Base-by-base conservation (phyloP, 2,888 invertebrate species). In the Ormyrus nitidulus region DNA sequence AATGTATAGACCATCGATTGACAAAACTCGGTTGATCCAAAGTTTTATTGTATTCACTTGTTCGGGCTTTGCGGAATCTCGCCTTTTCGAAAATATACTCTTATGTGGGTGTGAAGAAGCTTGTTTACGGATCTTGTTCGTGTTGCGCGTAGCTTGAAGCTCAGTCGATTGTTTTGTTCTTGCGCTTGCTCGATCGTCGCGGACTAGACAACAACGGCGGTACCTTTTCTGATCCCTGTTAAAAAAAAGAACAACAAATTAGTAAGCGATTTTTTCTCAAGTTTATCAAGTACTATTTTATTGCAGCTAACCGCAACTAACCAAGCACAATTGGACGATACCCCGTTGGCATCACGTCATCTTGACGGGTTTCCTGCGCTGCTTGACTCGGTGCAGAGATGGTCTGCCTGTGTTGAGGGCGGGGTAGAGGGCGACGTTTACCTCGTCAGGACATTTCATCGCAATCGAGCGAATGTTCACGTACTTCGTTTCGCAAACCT, bases 401-500 rank as follows among this genome's bases (percentile, higher is more conserved):
- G 87, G 85, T 10, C 81, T 74, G 5, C 85, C 85, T 65, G 84
- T 85, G 72, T 82, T 86, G 9, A 89, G 62, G 34, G 90, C 90
- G 4, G 90, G 88, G 72, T 88, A 88, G 6, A 90, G 85, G 6
- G 87, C 86, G 69, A 85, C 53, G 51, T 85, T 86, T 7, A 90
- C 85, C 76, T 86, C 88, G 34, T 88, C 87, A 7, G 88, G 85
- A 0, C 86, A 84, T 7, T 82, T 83, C 11, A 85, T 69, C 11
- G 87, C 87, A 19, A 86, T 87, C 7, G 86, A 84, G 4, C 89
- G 86, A 80, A 91, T 88, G 56, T 84, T 85, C 34, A 91, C 88
- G 76, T 87, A 88, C 73, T 91, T 90, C 81, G 90, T 89, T 53
- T 86, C 86, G 83, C 87, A 86, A 72, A 91, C 91, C 84, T 92